Base-by-base conservation (phyloP, 2,888 invertebrate species). In the Chalcosyrphus nemorum region DNA sequence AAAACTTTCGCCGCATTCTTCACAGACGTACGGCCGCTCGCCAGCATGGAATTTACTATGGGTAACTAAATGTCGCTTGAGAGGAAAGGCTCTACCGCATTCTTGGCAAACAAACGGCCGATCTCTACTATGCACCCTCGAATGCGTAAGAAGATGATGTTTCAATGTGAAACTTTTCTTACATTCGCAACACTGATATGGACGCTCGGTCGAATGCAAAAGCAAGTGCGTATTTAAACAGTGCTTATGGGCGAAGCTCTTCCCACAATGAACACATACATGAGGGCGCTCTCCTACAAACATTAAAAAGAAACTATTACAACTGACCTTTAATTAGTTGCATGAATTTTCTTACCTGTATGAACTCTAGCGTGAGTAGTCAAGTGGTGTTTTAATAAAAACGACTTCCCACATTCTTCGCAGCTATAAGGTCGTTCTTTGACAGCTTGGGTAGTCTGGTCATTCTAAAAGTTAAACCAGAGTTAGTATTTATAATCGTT, bases 1-100 rank as follows among this genome's bases (percentile, higher is more conserved):
- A 92, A 97, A 98, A 81, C 97, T 97, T 92, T 99, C 99, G 2
- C 95, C 96, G 89, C 99, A 99, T 84, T 97, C 96, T 92, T 92
- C 94, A 92, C 97, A 98, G 89, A 98, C 95, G 89, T 94, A 96
- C 1, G 96, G 96, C 86, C 96, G 92, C 90, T 96, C 96, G 5
- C 96, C 96, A 24, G 96, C 96, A 91, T 96, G 96, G 91, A 95
- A 96, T 93, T 96, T 96, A 91, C 95, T 94, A 92, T 96, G 96
- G 72, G 96, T 96, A 29, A 96, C 96, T 59, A 96, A 92, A 88
- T 96, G 96, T 59, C 96, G 93, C 91, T 96, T 96, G 52, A 96
- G 91, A 0, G 96, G 96, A 91, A 96, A 96, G 35, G 96, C 94
- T 84, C 96, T 93, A 0, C 96, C 96, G 90, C 96, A 96, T 92